Base-by-base conservation (phyloP, 2,888 invertebrate genomes). In the Galerucella calmariensis region DNA sequence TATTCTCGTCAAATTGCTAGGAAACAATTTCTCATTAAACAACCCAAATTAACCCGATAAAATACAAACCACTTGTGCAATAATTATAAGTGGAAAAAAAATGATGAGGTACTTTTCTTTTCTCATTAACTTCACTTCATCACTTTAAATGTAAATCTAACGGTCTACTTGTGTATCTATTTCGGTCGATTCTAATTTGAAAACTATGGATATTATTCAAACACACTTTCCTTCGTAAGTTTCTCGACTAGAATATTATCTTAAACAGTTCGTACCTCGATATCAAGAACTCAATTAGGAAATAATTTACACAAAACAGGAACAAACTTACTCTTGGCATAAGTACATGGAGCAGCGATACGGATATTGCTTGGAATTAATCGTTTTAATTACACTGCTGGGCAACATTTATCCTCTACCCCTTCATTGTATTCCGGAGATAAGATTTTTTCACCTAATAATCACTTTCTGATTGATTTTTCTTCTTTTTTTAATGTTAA, bases 261-360 rank as follows among this genome's bases (percentile, higher is more conserved):
- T 56, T 20, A 56, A 56, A 56, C 16, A 10, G 56, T 56, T 56
- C 56, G 5, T 20, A 56, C 56, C 56, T 10, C 9, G 56, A 56
- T 56, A 56, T 56, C 56, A 56, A 56, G 56, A 56, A 16, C 56
- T 56, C 56, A 20, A 56, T 56, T 56, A 56, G 56, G 56, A 56
- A 56, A 56, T 56, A 56, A 56, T 20, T 56, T 20, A 56, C 20
- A 56, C 56, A 56, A 56, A 56, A 56, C 56, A 56, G 56, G 56
- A 56, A 56, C 56, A 56, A 56, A 56, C 56, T 56, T 56, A 56
- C 56, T 56, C 20, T 20, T 56, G 56, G 56, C 16, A 56, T 20
- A 16, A 56, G 20, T 56, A 56, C 20, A 41, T 16, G 2, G 56
- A 56, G 56, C 20, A 20, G 56, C n/a, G 56, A 56, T 56, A 56